Evolutionary conservation across 2,113 vertebrate species (phyloP).

Genomic region (Anhinga anhinga): DNA sequence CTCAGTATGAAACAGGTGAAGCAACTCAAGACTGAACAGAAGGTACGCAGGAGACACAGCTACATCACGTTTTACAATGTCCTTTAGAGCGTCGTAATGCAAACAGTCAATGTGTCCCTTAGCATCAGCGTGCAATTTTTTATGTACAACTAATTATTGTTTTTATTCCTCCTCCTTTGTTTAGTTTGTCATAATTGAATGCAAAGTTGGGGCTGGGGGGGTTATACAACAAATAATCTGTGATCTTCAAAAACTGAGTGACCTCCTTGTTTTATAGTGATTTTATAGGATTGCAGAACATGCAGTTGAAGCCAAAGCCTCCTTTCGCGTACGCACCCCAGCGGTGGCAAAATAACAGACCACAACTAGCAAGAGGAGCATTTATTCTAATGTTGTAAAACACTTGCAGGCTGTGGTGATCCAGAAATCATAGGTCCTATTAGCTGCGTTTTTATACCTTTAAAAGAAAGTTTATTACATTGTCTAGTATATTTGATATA

Average conservation of each 20-base stretch:
- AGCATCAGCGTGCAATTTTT: neutral
- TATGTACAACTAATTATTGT: neutral
- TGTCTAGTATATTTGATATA: neutral
- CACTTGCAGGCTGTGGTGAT: neutral
- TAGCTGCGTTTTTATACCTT: neutral
- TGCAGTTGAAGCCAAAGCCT: neutral
- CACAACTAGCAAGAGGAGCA: neutral
- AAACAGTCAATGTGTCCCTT: neutral
- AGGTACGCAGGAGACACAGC: neutral
- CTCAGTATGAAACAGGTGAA: neutral
- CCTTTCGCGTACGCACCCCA: neutral
- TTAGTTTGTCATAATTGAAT: neutral
- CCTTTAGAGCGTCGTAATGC: neutral
- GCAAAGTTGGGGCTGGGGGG: neutral
- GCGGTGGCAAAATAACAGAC: neutral
- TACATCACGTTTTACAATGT: neutral
- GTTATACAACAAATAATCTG: neutral
- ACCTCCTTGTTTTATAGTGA: neutral
- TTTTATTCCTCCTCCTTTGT: neutral
- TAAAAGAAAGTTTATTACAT: neutral
- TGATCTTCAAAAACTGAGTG: neutral
- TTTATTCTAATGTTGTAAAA: neutral
- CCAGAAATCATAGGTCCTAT: neutral
- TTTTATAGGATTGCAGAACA: neutral
- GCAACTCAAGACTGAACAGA: neutral